A percentile compares a stretch with the other conserved stretches of the same genome.
These are phyloP conservation scores for Myotis daubentonii DNA, from an alignment of 2,797 vertebrate genomes.

Conservation along the genomic window DNA sequence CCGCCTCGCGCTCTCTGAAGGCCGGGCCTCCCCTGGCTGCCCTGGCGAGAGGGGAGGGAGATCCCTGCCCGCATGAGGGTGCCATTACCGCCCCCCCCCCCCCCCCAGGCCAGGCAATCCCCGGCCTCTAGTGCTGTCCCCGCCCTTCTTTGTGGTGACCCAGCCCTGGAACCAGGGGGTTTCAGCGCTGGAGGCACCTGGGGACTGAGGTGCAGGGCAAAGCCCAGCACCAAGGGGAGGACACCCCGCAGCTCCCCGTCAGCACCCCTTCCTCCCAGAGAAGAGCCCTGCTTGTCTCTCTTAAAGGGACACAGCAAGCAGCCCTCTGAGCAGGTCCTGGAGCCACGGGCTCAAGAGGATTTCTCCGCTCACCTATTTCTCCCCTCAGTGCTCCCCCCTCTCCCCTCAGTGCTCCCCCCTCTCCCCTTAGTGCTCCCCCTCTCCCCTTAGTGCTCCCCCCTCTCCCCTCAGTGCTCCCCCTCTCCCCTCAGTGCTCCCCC, in stretches of 20 bases:
- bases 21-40: background rate
- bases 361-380: background rate
- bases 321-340: background rate
- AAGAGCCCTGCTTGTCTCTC: background rate
- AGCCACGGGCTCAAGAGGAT: background rate
- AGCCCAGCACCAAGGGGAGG: too few relatives aligned
- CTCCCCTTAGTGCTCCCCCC: too few relatives aligned
- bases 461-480: too few relatives aligned
- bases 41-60: background rate
- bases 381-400: too few relatives aligned
- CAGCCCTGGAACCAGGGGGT: conserved; percentile 41
- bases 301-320: background rate
- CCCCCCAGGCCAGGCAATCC: conserved; percentile 59
- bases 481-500: too few relatives aligned
- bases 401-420: too few relatives aligned
- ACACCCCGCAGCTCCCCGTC: background rate
- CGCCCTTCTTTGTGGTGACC: background rate
- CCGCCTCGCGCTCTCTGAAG: background rate
- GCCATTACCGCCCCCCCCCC: background rate
- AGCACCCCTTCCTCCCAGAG: too few relatives aligned
- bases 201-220: background rate
- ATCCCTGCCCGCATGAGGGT: background rate
- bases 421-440: too few relatives aligned
- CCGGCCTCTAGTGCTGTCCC: conserved; percentile 55
- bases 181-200: conserved; percentile 33